Conservation (phyloP, 2,797 vertebrate genomes). For the Psittacula derbiana region DNA sequence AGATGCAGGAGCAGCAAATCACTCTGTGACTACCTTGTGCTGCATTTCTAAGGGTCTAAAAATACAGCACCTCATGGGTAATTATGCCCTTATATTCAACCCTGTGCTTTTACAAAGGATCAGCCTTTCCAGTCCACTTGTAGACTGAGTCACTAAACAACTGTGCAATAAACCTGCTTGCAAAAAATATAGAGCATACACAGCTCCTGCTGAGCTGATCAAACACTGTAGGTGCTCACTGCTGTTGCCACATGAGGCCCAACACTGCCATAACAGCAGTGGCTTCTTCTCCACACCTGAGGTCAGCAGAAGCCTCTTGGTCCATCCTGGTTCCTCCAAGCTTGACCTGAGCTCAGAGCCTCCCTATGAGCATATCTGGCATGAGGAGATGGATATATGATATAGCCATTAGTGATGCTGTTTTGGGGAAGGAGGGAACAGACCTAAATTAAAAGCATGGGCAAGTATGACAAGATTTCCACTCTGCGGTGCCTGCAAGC, state of each 20-base stretch:
- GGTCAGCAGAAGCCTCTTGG: background rate
- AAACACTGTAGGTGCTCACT: background rate
- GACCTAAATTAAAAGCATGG: background rate
- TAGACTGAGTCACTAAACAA: background rate
- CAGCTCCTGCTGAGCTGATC: background rate
- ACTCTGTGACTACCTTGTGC: background rate
- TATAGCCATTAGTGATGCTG: background rate
- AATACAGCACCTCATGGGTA: background rate
- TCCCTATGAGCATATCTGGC: background rate
- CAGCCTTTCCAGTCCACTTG: background rate
- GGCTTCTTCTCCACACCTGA: background rate
- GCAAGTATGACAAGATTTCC: background rate
- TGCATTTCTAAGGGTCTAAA: background rate
- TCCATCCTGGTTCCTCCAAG: background rate
- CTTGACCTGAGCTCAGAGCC: background rate
- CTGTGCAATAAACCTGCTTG: background rate
- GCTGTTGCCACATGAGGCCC: background rate
- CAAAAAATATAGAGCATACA: background rate
- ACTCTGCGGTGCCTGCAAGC: background rate
- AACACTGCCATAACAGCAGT: background rate
- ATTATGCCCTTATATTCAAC: background rate
- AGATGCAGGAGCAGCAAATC: background rate
- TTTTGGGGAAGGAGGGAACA: background rate
- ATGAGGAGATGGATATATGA: background rate
- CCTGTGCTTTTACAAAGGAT: background rate